Evolutionary conservation across 2,888 invertebrate genomes (phyloP).

Genomic region (Acleris emargana): DNA sequence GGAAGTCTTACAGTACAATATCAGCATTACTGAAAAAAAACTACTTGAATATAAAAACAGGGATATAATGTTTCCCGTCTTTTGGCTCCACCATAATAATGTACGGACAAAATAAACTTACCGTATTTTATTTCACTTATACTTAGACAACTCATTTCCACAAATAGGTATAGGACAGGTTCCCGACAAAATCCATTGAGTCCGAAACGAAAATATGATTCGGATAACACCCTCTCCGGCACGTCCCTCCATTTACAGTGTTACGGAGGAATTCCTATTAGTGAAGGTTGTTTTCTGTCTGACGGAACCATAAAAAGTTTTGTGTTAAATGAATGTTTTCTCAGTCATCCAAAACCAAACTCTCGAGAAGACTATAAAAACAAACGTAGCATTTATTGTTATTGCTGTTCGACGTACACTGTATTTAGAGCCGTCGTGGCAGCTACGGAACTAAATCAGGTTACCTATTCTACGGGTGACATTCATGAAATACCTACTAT

Average conservation of each 20-base stretch:
- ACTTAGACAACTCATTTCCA: constrained; percentile 23
- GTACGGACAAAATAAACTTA: not conserved
- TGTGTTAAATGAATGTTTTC: constrained; percentile 71
- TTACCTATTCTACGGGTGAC: not conserved
- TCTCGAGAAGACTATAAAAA: constrained; percentile 65
- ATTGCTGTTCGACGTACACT: constrained; percentile 52
- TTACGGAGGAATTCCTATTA: constrained; percentile 78
- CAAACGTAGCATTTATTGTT: constrained; percentile 61
- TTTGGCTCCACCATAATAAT: too few relatives aligned
- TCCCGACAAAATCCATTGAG: constrained; percentile 64
- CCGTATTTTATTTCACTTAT: not conserved
- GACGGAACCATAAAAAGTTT: constrained; percentile 74
- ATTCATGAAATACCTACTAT: not conserved
- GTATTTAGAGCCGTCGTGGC: constrained; percentile 39
- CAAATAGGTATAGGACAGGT: constrained; percentile 40
- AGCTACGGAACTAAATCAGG: constrained; percentile 12
- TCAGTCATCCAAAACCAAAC: constrained; percentile 64
- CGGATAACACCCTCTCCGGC: constrained; percentile 67
- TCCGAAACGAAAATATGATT: constrained; percentile 72
- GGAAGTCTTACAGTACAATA: too few relatives aligned
- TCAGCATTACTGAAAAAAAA: too few relatives aligned
- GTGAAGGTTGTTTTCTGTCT: constrained; percentile 72
- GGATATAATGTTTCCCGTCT: too few relatives aligned
- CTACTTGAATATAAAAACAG: too few relatives aligned
- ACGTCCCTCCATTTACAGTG: constrained; percentile 79